Evolutionary conservation across 1,140 invertebrate species (phyloP).

Genomic region (Cardiocondyla obscurior): DNA sequence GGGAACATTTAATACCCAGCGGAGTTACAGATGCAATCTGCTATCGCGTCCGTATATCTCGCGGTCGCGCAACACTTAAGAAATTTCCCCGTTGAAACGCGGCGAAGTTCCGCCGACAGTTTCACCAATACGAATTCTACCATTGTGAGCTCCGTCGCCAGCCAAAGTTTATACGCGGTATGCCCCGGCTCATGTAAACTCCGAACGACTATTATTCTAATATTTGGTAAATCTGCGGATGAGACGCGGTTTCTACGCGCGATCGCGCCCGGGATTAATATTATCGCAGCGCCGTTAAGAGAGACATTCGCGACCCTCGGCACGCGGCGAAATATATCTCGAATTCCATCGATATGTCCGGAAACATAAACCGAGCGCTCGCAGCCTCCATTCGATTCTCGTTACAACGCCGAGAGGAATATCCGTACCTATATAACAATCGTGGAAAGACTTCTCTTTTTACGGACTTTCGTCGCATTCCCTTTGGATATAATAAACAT

Average conservation of each 20-base stretch:
- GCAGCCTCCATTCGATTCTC: neutral
- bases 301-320: neutral
- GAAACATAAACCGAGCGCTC: neutral
- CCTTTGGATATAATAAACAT: constrained; percentile 15
- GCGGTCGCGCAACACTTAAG: constrained; percentile 11
- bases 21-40: constrained; percentile 20
- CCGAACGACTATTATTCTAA: neutral
- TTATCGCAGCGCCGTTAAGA: neutral
- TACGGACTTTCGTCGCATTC: neutral
- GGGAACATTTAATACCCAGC: constrained; percentile 5
- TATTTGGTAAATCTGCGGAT: constrained; percentile 1
- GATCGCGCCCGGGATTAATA: neutral
- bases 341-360: neutral
- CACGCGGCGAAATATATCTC: neutral
- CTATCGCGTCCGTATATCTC: neutral
- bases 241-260: neutral
- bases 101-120: neutral
- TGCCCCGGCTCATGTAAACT: neutral
- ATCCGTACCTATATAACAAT: neutral
- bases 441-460: neutral
- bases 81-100: constrained; percentile 4
- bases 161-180: neutral
- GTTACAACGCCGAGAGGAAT: neutral
- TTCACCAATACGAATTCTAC: constrained; percentile 1
- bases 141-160: neutral